Conservation (phyloP, 2,113 vertebrate species). For the Pomatostomus ruficeps region DNA sequence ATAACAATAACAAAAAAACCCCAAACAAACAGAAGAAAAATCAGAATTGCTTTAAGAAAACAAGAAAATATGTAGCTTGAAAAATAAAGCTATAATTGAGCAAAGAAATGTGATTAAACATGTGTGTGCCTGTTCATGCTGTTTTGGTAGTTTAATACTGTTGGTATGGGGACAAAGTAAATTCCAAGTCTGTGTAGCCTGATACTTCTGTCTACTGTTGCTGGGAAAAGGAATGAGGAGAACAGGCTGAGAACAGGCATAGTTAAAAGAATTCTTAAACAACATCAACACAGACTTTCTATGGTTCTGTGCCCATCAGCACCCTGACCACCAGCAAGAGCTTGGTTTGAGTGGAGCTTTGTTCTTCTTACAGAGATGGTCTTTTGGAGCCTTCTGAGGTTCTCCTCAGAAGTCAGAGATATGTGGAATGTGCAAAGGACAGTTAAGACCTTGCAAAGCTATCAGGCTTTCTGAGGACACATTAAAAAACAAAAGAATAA, state of each 20-base stretch:
- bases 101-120: background rate
- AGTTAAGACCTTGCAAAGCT: background rate
- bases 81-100: background rate
- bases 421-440: background rate
- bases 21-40: no score
- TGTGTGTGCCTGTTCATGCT: background rate
- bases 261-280: background rate
- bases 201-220: background rate
- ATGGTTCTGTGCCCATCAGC: background rate
- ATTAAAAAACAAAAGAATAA: background rate
- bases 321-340: background rate
- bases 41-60: background rate
- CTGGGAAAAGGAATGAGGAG: background rate
- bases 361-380: background rate
- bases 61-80: background rate
- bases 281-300: background rate
- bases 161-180: background rate
- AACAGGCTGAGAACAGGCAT: background rate
- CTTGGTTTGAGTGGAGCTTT: background rate
- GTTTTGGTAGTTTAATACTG: background rate
- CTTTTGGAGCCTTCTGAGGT: background rate
- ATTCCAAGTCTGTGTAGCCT: background rate
- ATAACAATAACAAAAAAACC: fast-evolving
- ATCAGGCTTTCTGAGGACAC: background rate
- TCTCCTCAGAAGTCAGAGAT: background rate